Evolutionary conservation across 35 echinoderm and acorn worm genomes (phyloP), one percentile per base, ranked within the genome.

Genomic region (Ptychodera flava): DNA sequence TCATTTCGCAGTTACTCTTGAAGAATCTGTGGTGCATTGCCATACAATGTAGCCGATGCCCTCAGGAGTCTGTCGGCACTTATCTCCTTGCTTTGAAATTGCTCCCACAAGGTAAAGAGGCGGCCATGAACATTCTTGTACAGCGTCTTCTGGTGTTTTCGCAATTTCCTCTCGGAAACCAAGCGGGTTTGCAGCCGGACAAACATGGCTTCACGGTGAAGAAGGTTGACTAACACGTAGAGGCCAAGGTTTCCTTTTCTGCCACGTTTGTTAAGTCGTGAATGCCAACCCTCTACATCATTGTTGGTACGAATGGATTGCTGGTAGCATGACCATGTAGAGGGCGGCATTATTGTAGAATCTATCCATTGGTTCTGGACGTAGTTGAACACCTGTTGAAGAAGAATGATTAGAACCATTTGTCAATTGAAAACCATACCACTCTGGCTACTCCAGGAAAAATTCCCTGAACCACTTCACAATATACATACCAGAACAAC

Each of bases 11-110:
- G n/a, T n/a, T n/a, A n/a, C n/a, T n/a, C n/a, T n/a, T n/a, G n/a
- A n/a, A n/a, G n/a, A n/a, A n/a, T n/a, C n/a, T n/a, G 90, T 85
- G 32, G 89, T 88, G 45, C 45, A 64, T 64, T 64, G 22, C 45
- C 45, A 64, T 64, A 64, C 6, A 64, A 12, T 6, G 6, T 6
- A 12, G 45, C 6, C 22, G 45, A 6, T 64, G 22, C n/a, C 2
- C 79, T 10, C 2, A 81, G 79, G 2, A 81, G n/a, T 15, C 10
- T 31, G 10, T 2, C n/a, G 6, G n/a, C 29, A 10, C 10, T 14
- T 6, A 30, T 30, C 29, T 81, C 79, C 6, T 30, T 31, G 10
- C 29, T 81, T 10, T 6, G 6, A 29, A 81, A 81, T 10, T n/a
- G 2, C 79, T 81, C 79, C 79, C 79, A 81, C 15, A 31, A 2